Evolutionary conservation across 1,140 invertebrate species (phyloP), one percentile per base, ranked within the genome.

Genomic region (Drosophila equinoxialis): DNA sequence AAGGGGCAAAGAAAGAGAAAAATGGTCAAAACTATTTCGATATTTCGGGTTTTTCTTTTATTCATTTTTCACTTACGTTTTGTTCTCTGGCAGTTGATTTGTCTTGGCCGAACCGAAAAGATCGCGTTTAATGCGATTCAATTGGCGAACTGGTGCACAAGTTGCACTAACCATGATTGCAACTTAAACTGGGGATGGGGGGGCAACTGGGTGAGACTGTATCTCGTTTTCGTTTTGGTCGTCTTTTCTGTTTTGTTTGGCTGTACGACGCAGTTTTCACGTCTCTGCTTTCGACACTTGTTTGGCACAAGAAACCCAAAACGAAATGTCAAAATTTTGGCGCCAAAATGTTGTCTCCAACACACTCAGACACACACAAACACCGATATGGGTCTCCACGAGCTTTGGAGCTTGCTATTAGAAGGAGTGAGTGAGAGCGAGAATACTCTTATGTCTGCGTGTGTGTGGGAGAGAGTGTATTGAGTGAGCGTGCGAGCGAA

Each of bases 91-190:
- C 57, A 39, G 39, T 33, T 68, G 74, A 61, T 84, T 69, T 23
- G 78, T 48, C 4, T 63, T 74, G 39, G 73, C 55, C 14, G 77
- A 48, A 17, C 90, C 91, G 65, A 92, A 92, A 0, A 92, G 83
- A 81, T 92, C 90, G 20, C 90, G 87, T 65, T 92, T 92, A 45
- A 92, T 90, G 74, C 86, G 80, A 60, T 90, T 79, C 55, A 91
- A 59, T 60, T 91, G 81, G 8, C 81, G 63, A 33, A 77, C 78
- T 6, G 90, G 89, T 91, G 33, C 90, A 67, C 14, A 92, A 79
- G 63, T 78, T 68, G 91, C 91, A 77, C 91, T 91, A 62, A 90
- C 85, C 91, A 92, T 92, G 65, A 51, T 76, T 75, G 60, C 42
- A 59, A 72, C 75, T 35, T 59, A 57, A 33, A 11, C 57, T 13